phyloP scores from a whole-genome alignment of 2,888 invertebrate species.

The Agrochola litura region DNA sequence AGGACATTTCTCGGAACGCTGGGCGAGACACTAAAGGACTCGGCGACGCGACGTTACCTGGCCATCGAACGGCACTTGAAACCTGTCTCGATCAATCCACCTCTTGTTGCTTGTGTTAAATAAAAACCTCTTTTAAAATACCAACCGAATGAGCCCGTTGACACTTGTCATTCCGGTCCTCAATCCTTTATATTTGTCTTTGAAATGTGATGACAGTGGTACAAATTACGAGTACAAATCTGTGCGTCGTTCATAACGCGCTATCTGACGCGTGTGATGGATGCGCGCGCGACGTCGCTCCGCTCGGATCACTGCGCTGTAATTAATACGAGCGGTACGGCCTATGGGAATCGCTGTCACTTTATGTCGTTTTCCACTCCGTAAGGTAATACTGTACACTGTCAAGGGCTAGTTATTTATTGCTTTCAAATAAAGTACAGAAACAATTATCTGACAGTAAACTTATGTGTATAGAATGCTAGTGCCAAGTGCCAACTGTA shows the following conservation, averaged over 20 bases:
- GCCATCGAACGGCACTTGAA: slow-evolving; percentile 88
- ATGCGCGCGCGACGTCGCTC: slow-evolving; percentile 79
- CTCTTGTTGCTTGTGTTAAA: slow-evolving; percentile 90
- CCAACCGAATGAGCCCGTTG: slow-evolving; percentile 87
- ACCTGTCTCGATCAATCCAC: slow-evolving; percentile 90
- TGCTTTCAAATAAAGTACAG: slow-evolving; percentile 74
- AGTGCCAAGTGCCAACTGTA: slow-evolving; percentile 53
- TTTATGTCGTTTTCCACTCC: slow-evolving; percentile 84
- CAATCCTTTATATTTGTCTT: slow-evolving; percentile 91
- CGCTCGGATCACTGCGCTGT: slow-evolving; percentile 85
- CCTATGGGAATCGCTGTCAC: slow-evolving; percentile 87
- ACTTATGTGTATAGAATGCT: slow-evolving; percentile 63
- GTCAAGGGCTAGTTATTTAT: slow-evolving; percentile 80
- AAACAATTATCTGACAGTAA: slow-evolving; percentile 74
- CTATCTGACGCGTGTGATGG: slow-evolving; percentile 88
- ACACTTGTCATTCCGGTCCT: slow-evolving; percentile 90
- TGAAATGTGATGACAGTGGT: slow-evolving; percentile 91
- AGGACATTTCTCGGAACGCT: slow-evolving; percentile 88
- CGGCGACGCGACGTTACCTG: slow-evolving; percentile 81
- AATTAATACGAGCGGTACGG: slow-evolving; percentile 86
- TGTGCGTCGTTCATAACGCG: slow-evolving; percentile 88
- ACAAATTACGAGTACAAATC: slow-evolving; percentile 90
- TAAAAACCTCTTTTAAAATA: slow-evolving; percentile 90
- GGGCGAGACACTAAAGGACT: slow-evolving; percentile 84
- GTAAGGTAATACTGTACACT: slow-evolving; percentile 82